Evolutionary conservation across 2,113 vertebrate genomes (phyloP).

Genomic region (Gavialis gangeticus): DNA sequence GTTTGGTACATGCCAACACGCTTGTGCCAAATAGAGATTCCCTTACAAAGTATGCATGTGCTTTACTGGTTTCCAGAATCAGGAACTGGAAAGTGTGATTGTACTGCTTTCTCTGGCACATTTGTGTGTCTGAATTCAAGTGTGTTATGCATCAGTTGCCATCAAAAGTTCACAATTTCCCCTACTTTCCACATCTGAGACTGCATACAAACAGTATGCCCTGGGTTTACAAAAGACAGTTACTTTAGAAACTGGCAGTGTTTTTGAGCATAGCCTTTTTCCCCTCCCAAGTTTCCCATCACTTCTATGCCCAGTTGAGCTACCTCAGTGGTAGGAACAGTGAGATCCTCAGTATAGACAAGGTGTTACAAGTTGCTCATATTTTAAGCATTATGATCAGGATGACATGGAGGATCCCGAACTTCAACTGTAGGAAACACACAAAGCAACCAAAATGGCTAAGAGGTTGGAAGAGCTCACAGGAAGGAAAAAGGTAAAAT

Average conservation of each 20-base stretch:
- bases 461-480: not conserved
- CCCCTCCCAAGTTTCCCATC: not conserved
- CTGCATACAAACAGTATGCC: not conserved
- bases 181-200: not conserved
- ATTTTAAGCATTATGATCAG: not conserved
- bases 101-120: not conserved
- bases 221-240: not conserved
- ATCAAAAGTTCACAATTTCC: not conserved
- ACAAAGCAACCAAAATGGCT: not conserved
- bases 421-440: not conserved
- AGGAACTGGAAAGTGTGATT: not conserved
- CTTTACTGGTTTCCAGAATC: not conserved
- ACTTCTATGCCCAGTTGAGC: not conserved
- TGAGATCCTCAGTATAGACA: not conserved
- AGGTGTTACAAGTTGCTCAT: not conserved
- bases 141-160: not conserved
- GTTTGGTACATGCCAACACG: slow-evolving; percentile 9
- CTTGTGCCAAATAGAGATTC: not conserved
- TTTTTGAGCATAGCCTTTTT: not conserved
- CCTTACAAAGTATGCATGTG: not conserved
- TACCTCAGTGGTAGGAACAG: not conserved
- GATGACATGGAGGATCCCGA: not conserved
- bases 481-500: not conserved
- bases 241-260: not conserved
- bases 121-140: not conserved